Conservation (phyloP, 2,888 invertebrate species). For the Leucophora obtusa region DNA sequence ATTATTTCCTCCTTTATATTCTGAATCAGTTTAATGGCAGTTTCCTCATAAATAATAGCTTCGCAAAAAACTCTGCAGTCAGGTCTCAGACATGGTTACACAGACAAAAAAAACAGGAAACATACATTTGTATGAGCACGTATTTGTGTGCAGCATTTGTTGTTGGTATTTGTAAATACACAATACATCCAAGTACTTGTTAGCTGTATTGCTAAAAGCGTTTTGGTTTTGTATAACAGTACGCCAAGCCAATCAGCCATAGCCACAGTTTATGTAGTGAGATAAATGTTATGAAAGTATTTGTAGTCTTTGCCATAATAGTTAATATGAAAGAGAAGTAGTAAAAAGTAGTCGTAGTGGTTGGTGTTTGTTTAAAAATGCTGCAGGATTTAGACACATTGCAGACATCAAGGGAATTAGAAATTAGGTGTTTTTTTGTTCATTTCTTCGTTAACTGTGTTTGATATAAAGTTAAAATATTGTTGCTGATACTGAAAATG, state of each 20-base stretch:
- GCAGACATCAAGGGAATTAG: constrained; percentile 58
- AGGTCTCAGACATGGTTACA: constrained; percentile 6
- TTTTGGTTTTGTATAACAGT: not conserved
- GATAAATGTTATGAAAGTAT: constrained; percentile 12
- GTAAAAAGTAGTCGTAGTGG: not conserved
- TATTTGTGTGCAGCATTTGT: not conserved
- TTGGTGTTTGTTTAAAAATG: constrained; percentile 16
- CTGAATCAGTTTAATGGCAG: constrained; percentile 15
- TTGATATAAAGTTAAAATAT: constrained; percentile 6
- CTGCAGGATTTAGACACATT: constrained; percentile 52
- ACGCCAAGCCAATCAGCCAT: constrained; percentile 43
- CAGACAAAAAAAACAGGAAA: constrained; percentile 50
- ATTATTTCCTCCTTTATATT: not conserved
- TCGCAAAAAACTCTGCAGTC: constrained; percentile 12
- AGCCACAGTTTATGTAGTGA: constrained; percentile 18
- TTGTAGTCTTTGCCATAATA: not conserved
- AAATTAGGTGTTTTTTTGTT: constrained; percentile 33
- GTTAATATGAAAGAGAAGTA: not conserved
- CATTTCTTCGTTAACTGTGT: not conserved
- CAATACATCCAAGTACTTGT: not conserved
- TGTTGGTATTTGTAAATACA: constrained; percentile 4
- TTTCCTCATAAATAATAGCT: constrained; percentile 29
- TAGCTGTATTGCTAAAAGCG: constrained; percentile 25
- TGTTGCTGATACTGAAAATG: constrained; percentile 5
- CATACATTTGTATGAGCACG: too few species aligned